phyloP scores from a whole-genome alignment of 2,888 invertebrate genomes.

The Lordiphosa andalusiaca region DNA sequence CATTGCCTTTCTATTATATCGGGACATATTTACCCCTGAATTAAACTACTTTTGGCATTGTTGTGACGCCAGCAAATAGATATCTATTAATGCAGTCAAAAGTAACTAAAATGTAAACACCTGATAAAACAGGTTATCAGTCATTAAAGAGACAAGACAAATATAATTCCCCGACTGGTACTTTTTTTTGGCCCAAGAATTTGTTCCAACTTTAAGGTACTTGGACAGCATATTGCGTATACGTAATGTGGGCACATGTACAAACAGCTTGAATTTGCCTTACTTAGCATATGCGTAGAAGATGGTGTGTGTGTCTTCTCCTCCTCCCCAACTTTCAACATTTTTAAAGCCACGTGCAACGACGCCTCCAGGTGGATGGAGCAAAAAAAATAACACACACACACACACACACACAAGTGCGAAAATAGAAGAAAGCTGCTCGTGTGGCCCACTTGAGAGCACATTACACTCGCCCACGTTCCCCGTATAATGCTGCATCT shows the following conservation, averaged over 20 bases:
- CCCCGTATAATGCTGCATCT: constrained; percentile 65
- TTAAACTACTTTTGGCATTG: too few relatives aligned
- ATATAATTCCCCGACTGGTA: not conserved
- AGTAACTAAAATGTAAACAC: too few relatives aligned
- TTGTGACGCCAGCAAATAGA: too few relatives aligned
- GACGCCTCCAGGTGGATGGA: constrained; percentile 16
- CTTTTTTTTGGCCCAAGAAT: not conserved
- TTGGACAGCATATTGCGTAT: constrained; percentile 22
- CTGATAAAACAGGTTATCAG: too few relatives aligned
- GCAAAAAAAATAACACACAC: constrained; percentile 8
- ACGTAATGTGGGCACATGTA: constrained; percentile 29
- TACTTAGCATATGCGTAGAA: constrained; percentile 55
- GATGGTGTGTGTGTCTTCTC: not conserved
- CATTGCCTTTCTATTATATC: too few relatives aligned
- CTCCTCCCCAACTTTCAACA: constrained; percentile 33
- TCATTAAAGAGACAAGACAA: too few relatives aligned
- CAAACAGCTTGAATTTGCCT: constrained; percentile 45
- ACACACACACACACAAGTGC: constrained; percentile 8
- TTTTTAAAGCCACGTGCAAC: constrained; percentile 44
- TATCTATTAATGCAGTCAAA: too few relatives aligned
- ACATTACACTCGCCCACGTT: constrained; percentile 69
- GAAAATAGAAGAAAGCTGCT: constrained; percentile 34
- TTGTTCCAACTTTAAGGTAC: constrained; percentile 6
- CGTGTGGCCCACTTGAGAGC: constrained; percentile 54
- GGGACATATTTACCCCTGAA: too few relatives aligned